phyloP scores from a whole-genome alignment of 2,797 vertebrate species.

The Chelonia mydas region DNA sequence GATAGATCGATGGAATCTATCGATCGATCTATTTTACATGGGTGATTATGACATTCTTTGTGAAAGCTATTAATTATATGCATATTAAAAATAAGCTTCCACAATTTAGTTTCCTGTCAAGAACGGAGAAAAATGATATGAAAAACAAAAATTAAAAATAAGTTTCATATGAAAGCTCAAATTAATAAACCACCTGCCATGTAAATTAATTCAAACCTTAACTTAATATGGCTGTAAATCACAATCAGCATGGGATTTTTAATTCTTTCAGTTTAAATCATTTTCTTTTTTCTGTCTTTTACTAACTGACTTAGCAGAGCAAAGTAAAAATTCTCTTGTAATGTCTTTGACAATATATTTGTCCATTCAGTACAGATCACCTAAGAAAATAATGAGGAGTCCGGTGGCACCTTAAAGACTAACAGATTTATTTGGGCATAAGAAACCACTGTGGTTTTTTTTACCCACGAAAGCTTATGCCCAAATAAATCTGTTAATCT shows the following conservation, averaged over 20 bases:
- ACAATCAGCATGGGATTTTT: not conserved
- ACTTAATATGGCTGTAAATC: not conserved
- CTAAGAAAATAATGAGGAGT: not conserved
- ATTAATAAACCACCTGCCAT: rapidly evolving
- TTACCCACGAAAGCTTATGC: too few species aligned
- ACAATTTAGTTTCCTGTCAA: not conserved
- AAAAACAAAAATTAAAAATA: not conserved
- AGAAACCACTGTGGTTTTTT: too few species aligned
- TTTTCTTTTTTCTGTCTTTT: not conserved
- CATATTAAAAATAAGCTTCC: not conserved
- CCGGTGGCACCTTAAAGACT: too few species aligned
- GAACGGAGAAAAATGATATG: not conserved
- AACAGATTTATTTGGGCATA: too few species aligned
- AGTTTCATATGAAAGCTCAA: not conserved
- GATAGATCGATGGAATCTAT: not conserved
- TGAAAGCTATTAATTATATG: not conserved
- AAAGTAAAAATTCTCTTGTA: not conserved
- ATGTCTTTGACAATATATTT: not conserved
- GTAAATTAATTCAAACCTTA: not conserved
- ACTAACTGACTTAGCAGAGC: not conserved
- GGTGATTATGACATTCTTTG: not conserved
- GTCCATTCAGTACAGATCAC: not conserved
- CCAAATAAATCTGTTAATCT: too few species aligned
- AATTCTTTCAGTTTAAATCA: not conserved
- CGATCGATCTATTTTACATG: too few species aligned